A percentile compares a stretch with the other conserved stretches of the same genome.
phyloP scores from a whole-genome alignment of 2,797 vertebrate genomes.

The Bovichtus diacanthus region DNA sequence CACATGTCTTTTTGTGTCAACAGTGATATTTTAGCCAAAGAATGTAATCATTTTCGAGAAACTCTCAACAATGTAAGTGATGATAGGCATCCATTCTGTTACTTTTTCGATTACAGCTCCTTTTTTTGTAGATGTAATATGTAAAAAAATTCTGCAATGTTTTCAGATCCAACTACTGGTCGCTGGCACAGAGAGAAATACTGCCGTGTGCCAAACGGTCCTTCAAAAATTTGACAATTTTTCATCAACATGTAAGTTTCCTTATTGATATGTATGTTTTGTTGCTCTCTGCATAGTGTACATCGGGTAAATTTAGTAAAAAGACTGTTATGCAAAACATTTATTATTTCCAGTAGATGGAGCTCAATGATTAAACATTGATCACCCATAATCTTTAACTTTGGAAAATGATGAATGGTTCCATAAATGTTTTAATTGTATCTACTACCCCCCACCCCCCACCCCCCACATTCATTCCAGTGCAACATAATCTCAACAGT shows the following conservation, averaged over 20 bases:
- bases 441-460: no score
- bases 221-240: constrained; percentile 75
- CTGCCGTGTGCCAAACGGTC: constrained; percentile 68
- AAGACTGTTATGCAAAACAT: background rate
- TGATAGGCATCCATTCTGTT: background rate
- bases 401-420: background rate
- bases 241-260: constrained; percentile 77
- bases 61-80: constrained; percentile 89
- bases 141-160: background rate
- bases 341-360: constrained; percentile 64
- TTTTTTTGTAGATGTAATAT: constrained; percentile 13
- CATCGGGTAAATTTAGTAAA: background rate
- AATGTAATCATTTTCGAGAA: constrained; percentile 85
- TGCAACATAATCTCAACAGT: constrained; percentile 72
- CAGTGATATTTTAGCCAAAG: constrained; percentile 88
- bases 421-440: background rate
- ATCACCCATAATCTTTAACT: background rate
- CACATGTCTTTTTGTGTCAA: constrained; percentile 53
- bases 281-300: background rate
- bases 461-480: constrained; percentile 73
- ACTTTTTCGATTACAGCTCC: background rate
- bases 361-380: constrained; percentile 15
- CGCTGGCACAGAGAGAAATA: constrained; percentile 72
- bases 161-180: constrained; percentile 81
- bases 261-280: background rate